Percentiles rank a stretch among this genome's conserved stretches.
These are phyloP conservation scores for Marisa cornuarietis DNA, from an alignment of 1,140 invertebrate species.

Conservation along the genomic window DNA sequence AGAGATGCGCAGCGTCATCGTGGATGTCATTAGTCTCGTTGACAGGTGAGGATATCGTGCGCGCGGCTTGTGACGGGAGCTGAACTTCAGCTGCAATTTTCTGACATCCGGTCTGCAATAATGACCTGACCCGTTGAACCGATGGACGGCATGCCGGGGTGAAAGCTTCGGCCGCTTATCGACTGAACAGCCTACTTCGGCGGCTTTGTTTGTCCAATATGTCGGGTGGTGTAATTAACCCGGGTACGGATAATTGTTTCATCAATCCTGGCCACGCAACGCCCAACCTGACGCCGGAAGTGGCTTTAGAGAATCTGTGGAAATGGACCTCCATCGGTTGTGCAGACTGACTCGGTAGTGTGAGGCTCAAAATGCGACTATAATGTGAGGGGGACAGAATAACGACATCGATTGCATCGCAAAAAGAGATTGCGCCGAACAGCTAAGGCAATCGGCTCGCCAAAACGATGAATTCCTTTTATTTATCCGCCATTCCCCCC, in stretches of 20 bases:
- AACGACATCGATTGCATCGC: too few relatives aligned
- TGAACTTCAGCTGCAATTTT: constrained; percentile 14
- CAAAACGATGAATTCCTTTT: too few relatives aligned
- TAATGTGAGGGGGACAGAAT: too few relatives aligned
- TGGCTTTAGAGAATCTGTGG: constrained; percentile 1
- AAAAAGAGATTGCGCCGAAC: too few relatives aligned
- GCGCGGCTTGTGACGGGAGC: too few relatives aligned
- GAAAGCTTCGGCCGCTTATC: not conserved
- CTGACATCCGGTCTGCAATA: constrained; percentile 15
- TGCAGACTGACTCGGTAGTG: too few relatives aligned
- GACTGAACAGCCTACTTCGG: not conserved
- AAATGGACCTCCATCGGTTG: constrained; percentile 1
- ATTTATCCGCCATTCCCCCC: too few relatives aligned
- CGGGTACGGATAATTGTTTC: constrained; percentile 7
- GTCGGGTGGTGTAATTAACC: constrained; percentile 10
- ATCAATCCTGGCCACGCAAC: constrained; percentile 12
- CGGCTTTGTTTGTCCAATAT: constrained; percentile 6
- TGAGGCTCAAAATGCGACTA: too few relatives aligned
- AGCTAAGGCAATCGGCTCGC: too few relatives aligned
- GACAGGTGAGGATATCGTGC: too few relatives aligned
- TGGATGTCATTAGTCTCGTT: too few relatives aligned
- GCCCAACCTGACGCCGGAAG: constrained; percentile 8
- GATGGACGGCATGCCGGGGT: not conserved
- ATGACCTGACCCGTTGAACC: constrained; percentile 2
- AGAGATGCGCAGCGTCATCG: not conserved